Conservation (phyloP, 2,888 invertebrate species). For the Schrankia costaestrigalis region DNA sequence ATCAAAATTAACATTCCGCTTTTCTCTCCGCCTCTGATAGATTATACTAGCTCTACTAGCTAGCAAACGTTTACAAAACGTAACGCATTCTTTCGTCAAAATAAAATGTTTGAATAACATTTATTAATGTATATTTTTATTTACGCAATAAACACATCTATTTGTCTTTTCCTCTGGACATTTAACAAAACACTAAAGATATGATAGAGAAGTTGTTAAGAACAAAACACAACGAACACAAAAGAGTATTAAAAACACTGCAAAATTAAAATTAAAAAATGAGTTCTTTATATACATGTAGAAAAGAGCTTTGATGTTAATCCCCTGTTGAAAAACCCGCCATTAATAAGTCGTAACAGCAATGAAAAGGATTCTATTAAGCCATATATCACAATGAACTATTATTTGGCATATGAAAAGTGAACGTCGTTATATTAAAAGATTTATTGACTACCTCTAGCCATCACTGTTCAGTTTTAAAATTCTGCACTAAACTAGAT, state of each 20-base stretch:
- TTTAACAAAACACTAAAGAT: too few relatives aligned
- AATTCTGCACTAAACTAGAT: slow-evolving; percentile 37
- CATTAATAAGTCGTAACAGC: slow-evolving; percentile 54
- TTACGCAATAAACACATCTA: too few relatives aligned
- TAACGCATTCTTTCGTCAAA: too few relatives aligned
- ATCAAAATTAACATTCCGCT: too few relatives aligned
- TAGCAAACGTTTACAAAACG: too few relatives aligned
- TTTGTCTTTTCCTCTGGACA: too few relatives aligned
- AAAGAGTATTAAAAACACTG: slow-evolving; percentile 16
- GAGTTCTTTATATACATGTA: slow-evolving; percentile 16
- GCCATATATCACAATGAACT: slow-evolving; percentile 56
- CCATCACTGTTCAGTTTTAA: slow-evolving; percentile 38
- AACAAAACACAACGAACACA: slow-evolving; percentile 12
- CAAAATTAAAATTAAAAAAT: slow-evolving; percentile 19
- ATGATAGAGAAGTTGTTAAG: too few relatives aligned
- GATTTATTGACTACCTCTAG: slow-evolving; percentile 48
- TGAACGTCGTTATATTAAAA: slow-evolving; percentile 49
- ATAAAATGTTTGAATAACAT: too few relatives aligned
- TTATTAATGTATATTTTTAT: too few relatives aligned
- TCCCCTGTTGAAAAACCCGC: slow-evolving; percentile 52
- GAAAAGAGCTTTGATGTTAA: slow-evolving; percentile 53
- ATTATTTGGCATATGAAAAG: slow-evolving; percentile 55
- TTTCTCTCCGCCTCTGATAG: too few relatives aligned
- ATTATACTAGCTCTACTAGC: too few relatives aligned
- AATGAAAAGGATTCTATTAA: slow-evolving; percentile 59